These are phyloP conservation scores for Clusia tigrina DNA, from an alignment of 2,888 invertebrate genomes.

Conservation along the genomic window DNA sequence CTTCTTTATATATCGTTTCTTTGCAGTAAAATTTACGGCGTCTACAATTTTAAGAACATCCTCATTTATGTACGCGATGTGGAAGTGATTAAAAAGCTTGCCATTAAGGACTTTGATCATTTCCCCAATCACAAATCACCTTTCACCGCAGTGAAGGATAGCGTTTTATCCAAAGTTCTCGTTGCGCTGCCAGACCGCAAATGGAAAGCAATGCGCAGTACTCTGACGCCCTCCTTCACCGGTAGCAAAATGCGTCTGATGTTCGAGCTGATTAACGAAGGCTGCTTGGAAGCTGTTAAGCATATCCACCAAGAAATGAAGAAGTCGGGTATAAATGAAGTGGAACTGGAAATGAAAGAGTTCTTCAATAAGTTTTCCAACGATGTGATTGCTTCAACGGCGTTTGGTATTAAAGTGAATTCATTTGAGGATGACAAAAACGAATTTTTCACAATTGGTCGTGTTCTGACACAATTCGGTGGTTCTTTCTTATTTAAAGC, in stretches of 20 bases:
- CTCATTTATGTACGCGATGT: too few species aligned
- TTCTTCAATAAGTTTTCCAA: slow-evolving; percentile 48
- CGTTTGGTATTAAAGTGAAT: slow-evolving; percentile 66
- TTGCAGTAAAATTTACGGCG: too few species aligned
- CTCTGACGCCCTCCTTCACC: slow-evolving; percentile 1
- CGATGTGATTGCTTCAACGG: slow-evolving; percentile 65
- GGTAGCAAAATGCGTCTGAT: slow-evolving; percentile 4
- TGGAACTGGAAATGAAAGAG: slow-evolving; percentile 58
- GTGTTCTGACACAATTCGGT: slow-evolving; percentile 62
- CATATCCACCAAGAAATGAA: slow-evolving; percentile 31
- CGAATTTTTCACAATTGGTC: slow-evolving; percentile 67
- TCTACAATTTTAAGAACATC: too few species aligned
- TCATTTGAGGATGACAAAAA: slow-evolving; percentile 67
- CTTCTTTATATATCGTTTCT: too few species aligned
- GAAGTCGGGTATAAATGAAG: slow-evolving; percentile 29
- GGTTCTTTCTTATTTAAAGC: slow-evolving; percentile 42
- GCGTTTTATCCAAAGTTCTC: background rate
- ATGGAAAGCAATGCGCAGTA: background rate
- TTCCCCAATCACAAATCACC: slow-evolving; percentile 46
- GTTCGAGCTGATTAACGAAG: background rate
- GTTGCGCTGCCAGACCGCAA: background rate
- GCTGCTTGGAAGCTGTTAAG: slow-evolving; percentile 23
- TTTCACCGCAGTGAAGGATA: background rate
- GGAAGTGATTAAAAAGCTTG: background rate
- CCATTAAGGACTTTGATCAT: slow-evolving; percentile 38